Percentiles rank a stretch among this genome's conserved stretches.
Conservation (phyloP, 2,797 vertebrate species). For the Peromyscus melanophrys region DNA sequence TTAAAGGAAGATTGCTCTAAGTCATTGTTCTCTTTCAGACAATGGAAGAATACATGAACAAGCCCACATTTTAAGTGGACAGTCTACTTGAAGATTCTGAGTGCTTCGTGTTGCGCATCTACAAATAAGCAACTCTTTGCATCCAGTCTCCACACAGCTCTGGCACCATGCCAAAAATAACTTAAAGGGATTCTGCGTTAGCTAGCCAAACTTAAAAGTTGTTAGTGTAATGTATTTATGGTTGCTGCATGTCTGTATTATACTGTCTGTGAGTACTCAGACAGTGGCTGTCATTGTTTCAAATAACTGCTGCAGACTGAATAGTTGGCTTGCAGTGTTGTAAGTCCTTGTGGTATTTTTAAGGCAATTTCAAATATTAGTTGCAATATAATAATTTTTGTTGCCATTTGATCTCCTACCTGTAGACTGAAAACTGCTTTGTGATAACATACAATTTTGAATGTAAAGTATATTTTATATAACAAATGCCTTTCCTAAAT, state of each 20-base stretch:
- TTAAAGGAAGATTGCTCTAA: conserved; percentile 61
- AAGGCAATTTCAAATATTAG: conserved; percentile 70
- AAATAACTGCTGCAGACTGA: conserved; percentile 71
- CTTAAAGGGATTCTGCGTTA: conserved; percentile 84
- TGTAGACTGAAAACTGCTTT: conserved; percentile 84
- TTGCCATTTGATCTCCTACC: conserved; percentile 80
- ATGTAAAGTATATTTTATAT: conserved; percentile 81
- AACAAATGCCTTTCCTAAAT: conserved; percentile 83
- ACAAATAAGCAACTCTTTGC: neutral
- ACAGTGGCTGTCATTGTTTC: conserved; percentile 67
- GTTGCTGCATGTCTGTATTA: conserved; percentile 79
- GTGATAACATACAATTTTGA: conserved; percentile 84
- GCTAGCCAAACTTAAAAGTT: conserved; percentile 86
- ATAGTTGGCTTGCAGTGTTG: conserved; percentile 74
- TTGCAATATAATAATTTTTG: conserved; percentile 80
- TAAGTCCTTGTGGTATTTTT: conserved; percentile 73
- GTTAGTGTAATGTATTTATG: conserved; percentile 83
- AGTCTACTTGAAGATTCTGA: conserved; percentile 72
- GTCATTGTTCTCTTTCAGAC: conserved; percentile 89
- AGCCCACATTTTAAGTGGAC: conserved; percentile 93
- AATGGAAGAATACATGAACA: conserved; percentile 96
- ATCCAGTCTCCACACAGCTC: conserved; percentile 69
- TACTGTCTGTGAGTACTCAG: conserved; percentile 66
- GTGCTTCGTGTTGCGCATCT: conserved; percentile 29
- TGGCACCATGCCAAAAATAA: conserved; percentile 83